Base-by-base conservation (phyloP, 2,888 invertebrate species). In the Acleris laterana region DNA sequence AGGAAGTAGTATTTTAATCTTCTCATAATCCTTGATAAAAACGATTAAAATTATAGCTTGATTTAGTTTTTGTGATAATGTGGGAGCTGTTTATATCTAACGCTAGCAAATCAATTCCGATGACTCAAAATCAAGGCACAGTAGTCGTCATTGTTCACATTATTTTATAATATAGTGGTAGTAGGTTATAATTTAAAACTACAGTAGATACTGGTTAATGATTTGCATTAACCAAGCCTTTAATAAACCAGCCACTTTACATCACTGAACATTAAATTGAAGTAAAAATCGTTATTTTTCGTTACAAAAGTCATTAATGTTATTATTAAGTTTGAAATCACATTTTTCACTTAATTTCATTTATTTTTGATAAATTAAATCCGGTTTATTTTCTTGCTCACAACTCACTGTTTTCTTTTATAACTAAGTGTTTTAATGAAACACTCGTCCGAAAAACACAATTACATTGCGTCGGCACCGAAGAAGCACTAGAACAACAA, bases 401-500 rank as follows among this genome's bases (percentile, higher is more conserved):
- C 38, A 38, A 38, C 13, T 38, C 38, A 7, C 9, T 0, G 19
- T 13, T 25, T 28, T 5, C n/a, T 42, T 19, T 52, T 6, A 52
- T 17, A 20, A 11, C 32, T 11, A 0, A n/a, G n/a, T n/a, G n/a
- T 28, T 5, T 57, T 57, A 11, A 57, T 22, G 9, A 57, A 16
- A 50, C 48, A 63, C 22, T 46, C 32, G 32, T 32, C 19, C 61
- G 51, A 17, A 59, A 42, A 44, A 32, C 44, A 53, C 56, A 59
- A 56, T 61, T 51, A 59, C 65, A 52, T 62, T 55, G 25, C 57
- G 55, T 28, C 63, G 68, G 65, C 62, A 69, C 51, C 19, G 17
- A 62, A 67, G 58, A 64, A 70, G 38, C 25, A 76, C 75, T 77
- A 74, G 74, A 68, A 70, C 68, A 72, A 68, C 73, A 67, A 70